Conservation (phyloP, 2,888 invertebrate genomes). For the Bimastos eiseni region DNA sequence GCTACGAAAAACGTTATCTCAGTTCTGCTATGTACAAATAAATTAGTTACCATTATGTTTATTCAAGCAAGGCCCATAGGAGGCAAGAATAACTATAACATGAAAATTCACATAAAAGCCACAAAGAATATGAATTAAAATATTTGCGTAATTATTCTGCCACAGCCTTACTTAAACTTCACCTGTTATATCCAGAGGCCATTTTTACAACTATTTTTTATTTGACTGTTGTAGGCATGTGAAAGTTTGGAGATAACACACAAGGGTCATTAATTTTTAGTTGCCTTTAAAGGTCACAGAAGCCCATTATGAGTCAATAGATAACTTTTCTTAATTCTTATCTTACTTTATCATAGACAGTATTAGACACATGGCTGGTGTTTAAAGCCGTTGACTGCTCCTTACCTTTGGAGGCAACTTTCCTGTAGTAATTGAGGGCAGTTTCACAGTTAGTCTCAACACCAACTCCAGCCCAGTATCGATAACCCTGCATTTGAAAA, state of each 20-base stretch:
- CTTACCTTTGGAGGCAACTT: constrained; percentile 83
- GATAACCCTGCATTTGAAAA: constrained; percentile 72
- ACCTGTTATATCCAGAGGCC: too few relatives aligned
- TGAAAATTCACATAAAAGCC: too few relatives aligned
- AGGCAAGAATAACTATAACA: too few relatives aligned
- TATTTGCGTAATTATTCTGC: too few relatives aligned
- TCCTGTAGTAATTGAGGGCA: constrained; percentile 85
- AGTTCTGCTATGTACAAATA: neutral
- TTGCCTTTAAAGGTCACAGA: neutral
- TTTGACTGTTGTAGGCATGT: too few relatives aligned
- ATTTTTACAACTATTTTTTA: too few relatives aligned
- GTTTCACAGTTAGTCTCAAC: constrained; percentile 86
- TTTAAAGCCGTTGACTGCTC: neutral
- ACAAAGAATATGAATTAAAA: too few relatives aligned
- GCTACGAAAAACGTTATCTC: neutral
- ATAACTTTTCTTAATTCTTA: neutral
- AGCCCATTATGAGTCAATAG: neutral
- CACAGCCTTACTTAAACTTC: too few relatives aligned
- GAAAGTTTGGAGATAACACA: too few relatives aligned
- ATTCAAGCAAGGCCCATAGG: too few relatives aligned
- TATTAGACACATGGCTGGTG: neutral
- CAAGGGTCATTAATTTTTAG: neutral
- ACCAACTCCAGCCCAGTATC: constrained; percentile 88
- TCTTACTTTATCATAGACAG: neutral
- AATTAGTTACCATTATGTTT: too few relatives aligned